These are phyloP conservation scores for Cheilosia vulpina DNA, from an alignment of 2,888 invertebrate genomes.

Conservation along the genomic window DNA sequence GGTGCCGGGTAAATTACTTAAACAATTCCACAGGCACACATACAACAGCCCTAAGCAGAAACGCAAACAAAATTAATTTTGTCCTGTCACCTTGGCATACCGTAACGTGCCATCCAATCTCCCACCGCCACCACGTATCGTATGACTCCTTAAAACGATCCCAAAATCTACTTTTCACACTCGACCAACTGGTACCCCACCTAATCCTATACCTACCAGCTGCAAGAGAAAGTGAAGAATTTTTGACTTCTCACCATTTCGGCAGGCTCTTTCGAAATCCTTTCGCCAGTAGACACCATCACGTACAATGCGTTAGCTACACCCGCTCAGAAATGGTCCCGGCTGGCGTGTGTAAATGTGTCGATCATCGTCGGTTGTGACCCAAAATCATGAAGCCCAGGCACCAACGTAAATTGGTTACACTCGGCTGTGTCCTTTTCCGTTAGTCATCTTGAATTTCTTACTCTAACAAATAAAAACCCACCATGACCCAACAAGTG, in stretches of 20 bases:
- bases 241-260: conserved; percentile 63
- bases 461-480: conserved; percentile 59
- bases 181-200: conserved; percentile 46
- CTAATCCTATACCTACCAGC: not conserved
- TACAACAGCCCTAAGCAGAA: conserved; percentile 23
- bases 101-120: conserved; percentile 23
- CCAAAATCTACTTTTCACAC: conserved; percentile 64
- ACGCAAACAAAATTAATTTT: conserved; percentile 71
- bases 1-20: conserved; percentile 61
- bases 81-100: conserved; percentile 59
- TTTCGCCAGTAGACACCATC: conserved; percentile 52
- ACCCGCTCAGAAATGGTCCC: not conserved
- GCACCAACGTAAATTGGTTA: conserved; percentile 44
- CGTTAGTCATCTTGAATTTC: conserved; percentile 51
- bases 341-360: conserved; percentile 52
- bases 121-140: not conserved
- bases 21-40: conserved; percentile 46
- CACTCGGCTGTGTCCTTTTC: conserved; percentile 44
- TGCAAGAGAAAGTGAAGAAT: conserved; percentile 42
- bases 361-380: conserved; percentile 65
- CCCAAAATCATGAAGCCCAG: conserved; percentile 65
- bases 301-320: conserved; percentile 56
- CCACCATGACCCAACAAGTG: conserved; percentile 68
- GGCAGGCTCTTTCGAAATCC: conserved; percentile 52
- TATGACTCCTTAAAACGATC: conserved; percentile 31